These are phyloP conservation scores for Eristalinus aeneus DNA, from an alignment of 2,888 invertebrate genomes.

Conservation along the genomic window DNA sequence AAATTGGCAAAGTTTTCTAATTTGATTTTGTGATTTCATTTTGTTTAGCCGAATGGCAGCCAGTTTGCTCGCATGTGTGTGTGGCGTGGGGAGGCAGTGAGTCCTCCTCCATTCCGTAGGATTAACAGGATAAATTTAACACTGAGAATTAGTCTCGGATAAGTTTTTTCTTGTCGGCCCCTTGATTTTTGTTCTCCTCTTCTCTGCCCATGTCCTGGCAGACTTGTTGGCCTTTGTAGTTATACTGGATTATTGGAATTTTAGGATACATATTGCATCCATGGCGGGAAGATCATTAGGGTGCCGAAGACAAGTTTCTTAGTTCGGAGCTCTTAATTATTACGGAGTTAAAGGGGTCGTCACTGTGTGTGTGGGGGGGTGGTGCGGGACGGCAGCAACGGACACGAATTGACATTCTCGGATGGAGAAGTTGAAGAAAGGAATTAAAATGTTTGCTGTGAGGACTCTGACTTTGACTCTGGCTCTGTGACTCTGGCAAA, in stretches of 20 bases:
- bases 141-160: conserved; percentile 63
- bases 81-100: not conserved
- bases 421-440: conserved; percentile 3
- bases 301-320: conserved; percentile 21
- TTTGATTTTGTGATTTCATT: conserved; percentile 70
- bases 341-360: conserved; percentile 24
- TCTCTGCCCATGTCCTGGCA: not conserved
- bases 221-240: conserved; percentile 66
- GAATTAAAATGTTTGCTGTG: conserved; percentile 25
- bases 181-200: conserved; percentile 34
- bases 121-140: conserved; percentile 69
- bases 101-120: conserved; percentile 60
- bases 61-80: not conserved
- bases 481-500: not conserved
- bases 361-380: not conserved
- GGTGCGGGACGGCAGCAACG: conserved; percentile 5
- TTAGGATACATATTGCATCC: conserved; percentile 13
- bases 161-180: conserved; percentile 46
- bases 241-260: conserved; percentile 61
- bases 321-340: conserved; percentile 49
- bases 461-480: not conserved
- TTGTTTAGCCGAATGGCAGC: conserved; percentile 37
- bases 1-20: conserved; percentile 71
- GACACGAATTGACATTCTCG: conserved; percentile 26
- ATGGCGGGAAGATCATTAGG: conserved; percentile 30